Percentiles rank a stretch among this genome's conserved stretches.
Evolutionary conservation across 2,113 vertebrate species (phyloP).

Genomic region (Heptranchias perlo): DNA sequence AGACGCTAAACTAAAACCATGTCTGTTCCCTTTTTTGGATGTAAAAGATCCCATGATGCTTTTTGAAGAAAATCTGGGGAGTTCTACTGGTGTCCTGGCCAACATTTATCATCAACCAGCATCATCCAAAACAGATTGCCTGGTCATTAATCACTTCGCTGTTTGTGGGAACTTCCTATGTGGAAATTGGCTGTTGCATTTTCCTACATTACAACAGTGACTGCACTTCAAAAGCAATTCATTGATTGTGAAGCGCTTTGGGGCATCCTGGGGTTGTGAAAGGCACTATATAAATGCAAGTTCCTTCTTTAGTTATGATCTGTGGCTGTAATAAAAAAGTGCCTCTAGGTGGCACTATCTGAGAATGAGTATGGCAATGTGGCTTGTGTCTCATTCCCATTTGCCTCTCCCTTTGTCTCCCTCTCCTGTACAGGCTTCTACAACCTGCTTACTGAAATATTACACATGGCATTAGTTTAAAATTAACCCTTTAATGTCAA

Average conservation of each 20-base stretch:
- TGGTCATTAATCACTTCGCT: not conserved
- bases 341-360: not conserved
- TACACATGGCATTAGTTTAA: not conserved
- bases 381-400: not conserved
- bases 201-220: not conserved
- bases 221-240: not conserved
- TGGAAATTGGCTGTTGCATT: not conserved
- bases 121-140: not conserved
- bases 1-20: not conserved
- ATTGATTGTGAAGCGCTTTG: no score
- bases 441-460: not conserved
- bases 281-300: not conserved
- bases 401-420: not conserved
- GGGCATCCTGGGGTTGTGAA: not conserved
- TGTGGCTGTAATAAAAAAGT: not conserved
- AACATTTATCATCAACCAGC: no score
- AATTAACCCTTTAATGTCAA: not conserved
- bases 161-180: not conserved
- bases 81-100: no score
- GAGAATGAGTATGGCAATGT: not conserved
- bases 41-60: not conserved
- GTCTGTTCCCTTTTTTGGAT: not conserved
- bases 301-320: not conserved
- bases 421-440: not conserved
- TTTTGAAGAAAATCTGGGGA: not conserved